Conservation (phyloP, 2,113 vertebrate species). For the Albula glossodonta region DNA sequence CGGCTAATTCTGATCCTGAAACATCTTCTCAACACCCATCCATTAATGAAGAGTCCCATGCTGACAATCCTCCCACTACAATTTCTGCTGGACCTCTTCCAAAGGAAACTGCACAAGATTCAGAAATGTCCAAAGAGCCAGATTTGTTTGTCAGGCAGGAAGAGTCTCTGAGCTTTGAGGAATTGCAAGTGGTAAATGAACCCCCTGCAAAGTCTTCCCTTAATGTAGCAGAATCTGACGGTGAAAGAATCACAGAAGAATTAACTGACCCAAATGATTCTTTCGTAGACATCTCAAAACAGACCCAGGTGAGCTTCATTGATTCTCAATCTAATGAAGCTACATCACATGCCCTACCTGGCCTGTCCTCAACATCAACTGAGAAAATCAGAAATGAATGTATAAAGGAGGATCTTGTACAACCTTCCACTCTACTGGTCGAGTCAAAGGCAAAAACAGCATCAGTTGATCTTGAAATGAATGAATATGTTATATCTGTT, state of each 20-base stretch:
- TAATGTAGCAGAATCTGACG: slow-evolving; percentile 17
- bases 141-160: neutral
- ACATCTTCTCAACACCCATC: slow-evolving; percentile 50
- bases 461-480: neutral
- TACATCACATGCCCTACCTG: slow-evolving; percentile 32
- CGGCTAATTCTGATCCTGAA: neutral
- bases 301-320: slow-evolving; percentile 44
- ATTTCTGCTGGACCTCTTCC: slow-evolving; percentile 20
- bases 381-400: slow-evolving; percentile 39
- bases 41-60: slow-evolving; percentile 34
- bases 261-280: slow-evolving; percentile 54
- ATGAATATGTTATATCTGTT: slow-evolving; percentile 46
- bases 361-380: slow-evolving; percentile 28
- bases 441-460: slow-evolving; percentile 30
- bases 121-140: neutral
- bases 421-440: slow-evolving; percentile 51
- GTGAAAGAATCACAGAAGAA: slow-evolving; percentile 42
- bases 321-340: slow-evolving; percentile 37
- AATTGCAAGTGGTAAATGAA: slow-evolving; percentile 29
- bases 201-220: slow-evolving; percentile 22
- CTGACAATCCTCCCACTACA: neutral
- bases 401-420: slow-evolving; percentile 39
- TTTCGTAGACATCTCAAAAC: slow-evolving; percentile 58
- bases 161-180: neutral
- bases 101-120: slow-evolving; percentile 13